Evolutionary conservation across 1,140 invertebrate species (phyloP), one percentile per base, ranked within the genome.

Genomic region (Heliconius melpomene): DNA sequence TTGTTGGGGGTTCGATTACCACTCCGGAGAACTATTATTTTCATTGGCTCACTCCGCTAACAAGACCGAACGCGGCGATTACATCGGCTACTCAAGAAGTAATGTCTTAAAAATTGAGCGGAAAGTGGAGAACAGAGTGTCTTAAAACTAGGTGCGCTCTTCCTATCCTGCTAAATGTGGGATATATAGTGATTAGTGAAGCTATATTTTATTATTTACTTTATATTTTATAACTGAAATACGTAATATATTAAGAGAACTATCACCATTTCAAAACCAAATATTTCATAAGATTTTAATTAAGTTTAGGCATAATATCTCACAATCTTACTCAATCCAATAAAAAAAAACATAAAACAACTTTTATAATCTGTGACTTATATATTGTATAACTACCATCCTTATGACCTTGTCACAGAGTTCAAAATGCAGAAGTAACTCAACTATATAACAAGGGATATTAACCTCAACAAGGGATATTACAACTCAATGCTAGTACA

Each of bases 391-490:
- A 26, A 29, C 23, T 7, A 16, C n/a, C 3, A 46, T 16, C 13
- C 60, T 66, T 66, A 66, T 66, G 23, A 5, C 60, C 2, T 29
- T 29, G 23, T 7, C 23, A 66, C 29, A 66, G 60, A 66, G 60
- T 29, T 66, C 60, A 66, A 2, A 26, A 26, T 66, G 60, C 6
- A 29, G 23, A 66, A 13, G 23, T 66, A 66, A 29, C 60, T 23
- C 11, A 29, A 66, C 13, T 16, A 29, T 26, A 29, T 26, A 29
- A 29, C 60, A 66, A 66, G n/a, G 52, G 8, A 86, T 79, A 78
- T 32, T 2, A 29, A 29, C 18, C 7, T 13, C 5, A 16, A 29
- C 60, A 66, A 66, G n/a, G 52, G 8, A 86, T 79, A 78, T 32
- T 82, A 78, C n/a, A 83, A 54, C 78, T 77, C 81, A 79, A 20